A percentile compares a stretch with the other conserved stretches of the same genome.
Conservation (phyloP, 53 echinoderm and acorn worm genomes). For the Henricia sp. region DNA sequence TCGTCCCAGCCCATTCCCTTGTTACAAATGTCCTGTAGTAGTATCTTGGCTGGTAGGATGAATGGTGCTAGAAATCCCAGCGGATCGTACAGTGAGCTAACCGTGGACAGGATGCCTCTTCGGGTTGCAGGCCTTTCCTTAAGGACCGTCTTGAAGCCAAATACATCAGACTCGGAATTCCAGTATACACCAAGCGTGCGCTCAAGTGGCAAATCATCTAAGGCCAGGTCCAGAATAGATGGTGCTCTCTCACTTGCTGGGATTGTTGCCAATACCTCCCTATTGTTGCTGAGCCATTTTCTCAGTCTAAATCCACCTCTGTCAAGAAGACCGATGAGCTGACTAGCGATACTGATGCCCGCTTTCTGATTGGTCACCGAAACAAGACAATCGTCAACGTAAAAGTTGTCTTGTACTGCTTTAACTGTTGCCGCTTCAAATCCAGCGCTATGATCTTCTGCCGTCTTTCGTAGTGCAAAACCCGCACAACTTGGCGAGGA, state of each 20-base stretch:
- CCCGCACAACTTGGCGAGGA: conserved; percentile 48
- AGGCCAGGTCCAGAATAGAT: conserved; percentile 33
- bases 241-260: conserved; percentile 49
- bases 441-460: neutral
- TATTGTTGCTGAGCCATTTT: conserved; percentile 69
- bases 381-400: conserved; percentile 37
- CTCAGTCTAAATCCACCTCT: conserved; percentile 66
- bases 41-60: conserved; percentile 37
- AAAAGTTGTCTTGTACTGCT: conserved; percentile 14
- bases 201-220: conserved; percentile 44
- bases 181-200: conserved; percentile 59
- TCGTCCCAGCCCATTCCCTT: too few relatives aligned
- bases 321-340: conserved; percentile 37
- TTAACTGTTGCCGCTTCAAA: neutral
- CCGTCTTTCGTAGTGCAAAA: neutral
- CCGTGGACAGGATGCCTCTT: conserved; percentile 48
- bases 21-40: conserved; percentile 50
- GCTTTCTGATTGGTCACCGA: neutral
- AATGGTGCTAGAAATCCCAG: conserved; percentile 69
- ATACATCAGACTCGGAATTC: conserved; percentile 38
- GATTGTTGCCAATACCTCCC: conserved; percentile 27
- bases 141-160: conserved; percentile 48
- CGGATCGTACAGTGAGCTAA: conserved; percentile 67
- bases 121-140: conserved; percentile 50
- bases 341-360: neutral